Evolutionary conservation across 1,140 invertebrate genomes (phyloP), one percentile per base, ranked within the genome.

Genomic region (Lucilia cuprina): DNA sequence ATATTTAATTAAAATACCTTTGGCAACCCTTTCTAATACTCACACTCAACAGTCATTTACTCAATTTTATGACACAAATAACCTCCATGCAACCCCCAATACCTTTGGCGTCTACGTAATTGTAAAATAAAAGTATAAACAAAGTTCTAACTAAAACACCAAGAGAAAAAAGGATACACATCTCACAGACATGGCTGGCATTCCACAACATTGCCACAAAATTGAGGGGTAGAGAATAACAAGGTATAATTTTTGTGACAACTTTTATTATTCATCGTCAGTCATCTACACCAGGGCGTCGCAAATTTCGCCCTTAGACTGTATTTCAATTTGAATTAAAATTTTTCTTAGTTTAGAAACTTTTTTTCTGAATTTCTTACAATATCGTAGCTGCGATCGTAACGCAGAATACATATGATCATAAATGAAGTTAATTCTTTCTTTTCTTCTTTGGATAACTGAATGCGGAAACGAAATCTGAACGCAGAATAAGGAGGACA

Each of bases 181-280:
- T 70, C 19, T 2, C 65, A 10, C 19, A 70, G 65, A 19, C 19
- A 70, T 70, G 65, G n/a, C 14, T 60, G 55, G 55, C 19, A 70
- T 70, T 70, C 65, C 65, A 70, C 21, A 21, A 21, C 65, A 21
- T 21, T 7, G n/a, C 65, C 65, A 70, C 65, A 70, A 70, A 17
- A n/a, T 12, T 60, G 55, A 14, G 55, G 55, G 55, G 55, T 30
- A n/a, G 55, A 60, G 55, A n/a, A 21, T 70, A 70, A 21, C n/a
- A 70, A 21, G 21, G 65, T 70, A 70, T 70, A 70, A 70, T 70
- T 70, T 70, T 19, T 70, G 19, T 70, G 65, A 70, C 65, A 70
- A 21, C 65, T 21, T 70, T 70, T 70, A 70, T 70, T 70, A 70
- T 70, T 70, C 65, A 70, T 70, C 65, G 65, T 70, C 55, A 60